Conservation (phyloP, 2,888 invertebrate genomes). For the Zaprionus lineosus region DNA sequence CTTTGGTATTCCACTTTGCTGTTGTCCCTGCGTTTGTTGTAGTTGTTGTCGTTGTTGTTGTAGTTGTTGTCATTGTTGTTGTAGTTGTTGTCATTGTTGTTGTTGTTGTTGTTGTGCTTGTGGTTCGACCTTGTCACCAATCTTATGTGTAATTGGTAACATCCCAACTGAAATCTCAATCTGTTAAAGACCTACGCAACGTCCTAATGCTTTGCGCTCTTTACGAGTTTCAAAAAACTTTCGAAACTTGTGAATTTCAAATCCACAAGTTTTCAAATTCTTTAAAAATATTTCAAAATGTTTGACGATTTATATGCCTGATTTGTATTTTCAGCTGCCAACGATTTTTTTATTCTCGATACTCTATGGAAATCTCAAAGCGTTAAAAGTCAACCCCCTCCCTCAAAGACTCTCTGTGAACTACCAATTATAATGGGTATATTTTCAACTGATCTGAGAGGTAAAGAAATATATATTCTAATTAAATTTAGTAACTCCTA, state of each 20-base stretch:
- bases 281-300: slow-evolving; percentile 32
- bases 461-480: too few species aligned
- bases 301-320: slow-evolving; percentile 58
- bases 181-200: slow-evolving; percentile 13
- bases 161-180: slow-evolving; percentile 22
- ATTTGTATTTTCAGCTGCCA: slow-evolving; percentile 61
- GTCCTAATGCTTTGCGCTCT: neutral
- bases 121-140: slow-evolving; percentile 64
- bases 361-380: too few species aligned
- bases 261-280: slow-evolving; percentile 5
- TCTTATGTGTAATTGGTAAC: slow-evolving; percentile 22
- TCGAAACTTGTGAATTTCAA: slow-evolving; percentile 21
- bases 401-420: too few species aligned
- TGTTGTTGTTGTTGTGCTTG: neutral
- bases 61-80: slow-evolving; percentile 1
- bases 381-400: too few species aligned
- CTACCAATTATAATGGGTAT: too few species aligned
- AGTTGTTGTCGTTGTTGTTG: neutral
- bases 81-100: neutral
- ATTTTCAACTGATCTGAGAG: too few species aligned
- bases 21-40: too few species aligned
- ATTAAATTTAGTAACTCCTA: too few species aligned
- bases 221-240: slow-evolving; percentile 8
- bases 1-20: neutral
- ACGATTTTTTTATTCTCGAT: slow-evolving; percentile 26